These are phyloP conservation scores for Urocitellus parryii DNA, from an alignment of 2,113 vertebrate species.

Conservation along the genomic window DNA sequence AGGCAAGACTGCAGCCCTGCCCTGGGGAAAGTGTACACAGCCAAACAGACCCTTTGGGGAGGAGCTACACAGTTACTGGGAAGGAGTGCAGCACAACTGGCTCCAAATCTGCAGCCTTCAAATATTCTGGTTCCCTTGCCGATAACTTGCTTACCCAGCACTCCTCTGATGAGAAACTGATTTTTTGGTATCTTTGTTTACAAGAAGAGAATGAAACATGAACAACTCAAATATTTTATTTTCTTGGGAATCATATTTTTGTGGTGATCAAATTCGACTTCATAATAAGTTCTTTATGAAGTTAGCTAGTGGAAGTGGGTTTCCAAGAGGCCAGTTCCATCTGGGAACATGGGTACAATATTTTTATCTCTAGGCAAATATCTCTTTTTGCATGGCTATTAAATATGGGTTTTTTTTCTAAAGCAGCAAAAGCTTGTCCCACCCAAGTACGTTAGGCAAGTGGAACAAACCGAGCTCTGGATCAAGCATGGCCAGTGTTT, in stretches of 20 bases:
- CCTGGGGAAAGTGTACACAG: neutral
- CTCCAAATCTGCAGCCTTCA: neutral
- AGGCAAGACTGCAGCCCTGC: neutral
- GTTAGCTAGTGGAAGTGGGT: fast-evolving
- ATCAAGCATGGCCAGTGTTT: neutral
- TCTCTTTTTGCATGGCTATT: neutral
- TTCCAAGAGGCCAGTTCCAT: neutral
- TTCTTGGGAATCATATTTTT: neutral
- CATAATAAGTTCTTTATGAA: neutral
- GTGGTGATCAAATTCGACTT: neutral
- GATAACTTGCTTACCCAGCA: neutral
- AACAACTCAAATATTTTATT: neutral
- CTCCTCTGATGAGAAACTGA: neutral
- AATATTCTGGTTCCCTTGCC: neutral
- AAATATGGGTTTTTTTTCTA: neutral
- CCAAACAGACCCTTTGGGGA: neutral
- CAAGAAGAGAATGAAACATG: neutral
- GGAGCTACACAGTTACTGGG: neutral
- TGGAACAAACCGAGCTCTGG: neutral
- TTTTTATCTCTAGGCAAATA: neutral
- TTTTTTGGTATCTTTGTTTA: neutral
- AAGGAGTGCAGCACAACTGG: neutral
- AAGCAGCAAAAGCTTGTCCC: neutral
- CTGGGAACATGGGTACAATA: neutral
- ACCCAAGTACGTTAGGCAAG: neutral